phyloP scores from a whole-genome alignment of 1,140 invertebrate genomes.

The Caligus rogercresseyi region DNA sequence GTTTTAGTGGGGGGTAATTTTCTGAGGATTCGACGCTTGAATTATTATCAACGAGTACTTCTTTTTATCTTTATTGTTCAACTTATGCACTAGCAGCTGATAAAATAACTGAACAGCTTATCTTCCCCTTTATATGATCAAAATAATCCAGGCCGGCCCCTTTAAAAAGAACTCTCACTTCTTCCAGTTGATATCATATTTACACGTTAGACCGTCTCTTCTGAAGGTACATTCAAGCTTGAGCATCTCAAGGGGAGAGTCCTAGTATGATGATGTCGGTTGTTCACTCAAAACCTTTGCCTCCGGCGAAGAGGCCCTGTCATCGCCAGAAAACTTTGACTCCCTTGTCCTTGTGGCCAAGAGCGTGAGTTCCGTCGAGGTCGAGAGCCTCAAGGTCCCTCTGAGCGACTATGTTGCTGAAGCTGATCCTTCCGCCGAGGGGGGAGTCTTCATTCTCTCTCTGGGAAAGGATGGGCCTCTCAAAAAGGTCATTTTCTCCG shows the following conservation, averaged over 20 bases:
- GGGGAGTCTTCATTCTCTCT: slow-evolving; percentile 36
- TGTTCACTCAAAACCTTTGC: not conserved
- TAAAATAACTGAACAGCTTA: too few species aligned
- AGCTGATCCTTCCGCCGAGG: slow-evolving; percentile 23
- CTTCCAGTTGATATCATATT: too few species aligned
- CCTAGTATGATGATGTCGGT: not conserved
- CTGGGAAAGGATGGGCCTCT: slow-evolving; percentile 40
- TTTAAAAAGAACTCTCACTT: too few species aligned
- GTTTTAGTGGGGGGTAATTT: too few species aligned
- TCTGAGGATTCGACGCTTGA: too few species aligned
- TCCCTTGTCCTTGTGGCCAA: not conserved
- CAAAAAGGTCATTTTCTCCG: slow-evolving; percentile 46
- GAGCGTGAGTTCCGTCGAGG: not conserved
- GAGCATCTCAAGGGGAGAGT: not conserved
- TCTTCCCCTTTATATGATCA: too few species aligned
- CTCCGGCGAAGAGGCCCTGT: not conserved
- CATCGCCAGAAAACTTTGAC: not conserved
- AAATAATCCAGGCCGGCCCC: too few species aligned
- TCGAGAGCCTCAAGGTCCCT: not conserved
- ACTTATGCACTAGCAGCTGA: too few species aligned
- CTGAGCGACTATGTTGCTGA: slow-evolving; percentile 7
- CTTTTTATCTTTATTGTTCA: too few species aligned
- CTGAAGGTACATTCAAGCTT: too few species aligned
- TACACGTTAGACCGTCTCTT: too few species aligned
- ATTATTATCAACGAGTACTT: too few species aligned